Percentiles rank a stretch among this genome's conserved stretches.
phyloP scores from a whole-genome alignment of 2,888 invertebrate genomes.

The Mamestra brassicae region DNA sequence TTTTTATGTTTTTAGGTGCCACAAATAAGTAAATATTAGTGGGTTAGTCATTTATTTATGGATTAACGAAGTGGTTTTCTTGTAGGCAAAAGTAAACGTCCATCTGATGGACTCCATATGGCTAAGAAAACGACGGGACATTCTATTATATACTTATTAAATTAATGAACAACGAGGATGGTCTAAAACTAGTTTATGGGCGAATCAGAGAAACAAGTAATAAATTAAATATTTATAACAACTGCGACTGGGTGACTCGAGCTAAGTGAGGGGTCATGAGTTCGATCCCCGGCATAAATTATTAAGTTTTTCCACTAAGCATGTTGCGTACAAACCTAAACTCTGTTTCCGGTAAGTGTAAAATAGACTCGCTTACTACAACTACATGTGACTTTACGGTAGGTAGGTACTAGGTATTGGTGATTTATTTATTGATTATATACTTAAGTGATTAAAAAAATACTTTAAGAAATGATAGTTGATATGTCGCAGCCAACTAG shows the following conservation, averaged over 20 bases:
- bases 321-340: neutral
- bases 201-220: constrained; percentile 25
- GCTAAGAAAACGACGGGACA: neutral
- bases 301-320: neutral
- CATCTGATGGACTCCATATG: neutral
- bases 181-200: constrained; percentile 16
- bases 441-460: no score
- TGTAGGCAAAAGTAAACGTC: neutral
- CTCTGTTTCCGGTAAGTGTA: no score
- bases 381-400: no score
- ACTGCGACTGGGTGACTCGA: neutral
- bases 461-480: no score
- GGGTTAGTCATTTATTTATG: neutral
- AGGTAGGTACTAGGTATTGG: no score
- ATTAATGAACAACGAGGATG: constrained; percentile 10
- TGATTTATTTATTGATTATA: no score
- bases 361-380: no score
- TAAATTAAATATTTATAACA: neutral
- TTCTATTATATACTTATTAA: constrained; percentile 3
- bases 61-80: neutral
- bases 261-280: neutral
- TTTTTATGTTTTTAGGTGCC: neutral
- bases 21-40: neutral
- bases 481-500: no score
- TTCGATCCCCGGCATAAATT: neutral